Percentiles rank a stretch among this genome's conserved stretches.
Conservation (phyloP, 2,113 vertebrate species). For the Meleagris gallopavo region DNA sequence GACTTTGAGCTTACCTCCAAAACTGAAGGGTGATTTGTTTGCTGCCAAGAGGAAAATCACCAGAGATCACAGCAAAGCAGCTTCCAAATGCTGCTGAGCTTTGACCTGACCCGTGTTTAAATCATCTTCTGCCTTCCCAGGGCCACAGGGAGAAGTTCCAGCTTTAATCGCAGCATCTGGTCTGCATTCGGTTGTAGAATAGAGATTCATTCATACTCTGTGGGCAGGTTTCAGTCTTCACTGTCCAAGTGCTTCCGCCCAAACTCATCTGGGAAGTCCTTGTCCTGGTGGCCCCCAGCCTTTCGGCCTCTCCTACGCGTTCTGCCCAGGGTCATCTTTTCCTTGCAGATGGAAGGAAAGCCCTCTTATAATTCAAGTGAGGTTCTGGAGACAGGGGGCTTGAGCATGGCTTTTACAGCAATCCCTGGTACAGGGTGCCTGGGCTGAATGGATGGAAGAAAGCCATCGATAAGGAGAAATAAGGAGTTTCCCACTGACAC, state of each 20-base stretch:
- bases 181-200: not conserved
- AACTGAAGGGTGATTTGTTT: not conserved
- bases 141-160: not conserved
- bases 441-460: fast-evolving
- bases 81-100: not conserved
- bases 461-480: fast-evolving
- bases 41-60: not conserved
- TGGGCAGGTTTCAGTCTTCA: not conserved
- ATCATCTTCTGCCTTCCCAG: not conserved
- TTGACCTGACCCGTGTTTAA: fast-evolving
- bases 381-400: not conserved
- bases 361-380: not conserved
- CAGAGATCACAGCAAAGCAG: not conserved
- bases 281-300: fast-evolving
- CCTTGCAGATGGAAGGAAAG: not conserved
- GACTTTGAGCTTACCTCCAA: not conserved
- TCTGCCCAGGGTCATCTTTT: not conserved
- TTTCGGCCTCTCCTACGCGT: not conserved
- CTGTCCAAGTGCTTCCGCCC: not conserved
- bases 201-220: not conserved
- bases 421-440: fast-evolving
- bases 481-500: not conserved
- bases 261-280: not conserved
- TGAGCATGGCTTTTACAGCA: not conserved
- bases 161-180: conserved; percentile 9